Base-by-base conservation (phyloP, 2,113 vertebrate genomes). In the Hyaena hyaena region DNA sequence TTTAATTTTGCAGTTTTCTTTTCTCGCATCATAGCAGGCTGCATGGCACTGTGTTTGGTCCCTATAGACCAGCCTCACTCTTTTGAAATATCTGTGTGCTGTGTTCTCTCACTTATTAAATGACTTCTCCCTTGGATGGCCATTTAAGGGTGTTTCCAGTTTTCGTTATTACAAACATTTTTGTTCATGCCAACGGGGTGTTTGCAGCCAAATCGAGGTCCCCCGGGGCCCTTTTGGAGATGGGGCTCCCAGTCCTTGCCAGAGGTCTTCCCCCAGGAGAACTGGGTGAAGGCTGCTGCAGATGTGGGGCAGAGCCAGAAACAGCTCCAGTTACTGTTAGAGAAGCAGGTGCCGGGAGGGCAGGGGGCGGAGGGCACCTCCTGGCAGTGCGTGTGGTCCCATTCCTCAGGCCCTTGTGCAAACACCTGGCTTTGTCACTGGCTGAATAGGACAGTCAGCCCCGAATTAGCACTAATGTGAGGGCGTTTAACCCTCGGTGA, bases 381-480 rank as follows among this genome's bases (percentile, higher is more conserved):
- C 31, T n/a, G 79, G 68, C 96, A 1, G 65, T 3, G 92, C 65
- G 97, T 98, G 97, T 98, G 98, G 97, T 98, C 98, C 96, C 91
- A 73, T 96, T 94, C 97, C 97, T 97, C 90, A 6, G 94, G 96
- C 96, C 90, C 97, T 94, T 97, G 97, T 96, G 93, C 97, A 97
- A 98, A 98, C 97, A 98, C 48, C 69, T 0, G 68, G 95, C 97
- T 97, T 97, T 98, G 97, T 98, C 94, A 55, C 80, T 2, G 81
- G 68, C 95, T 98, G 94, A 98, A 97, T 97, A 53, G 97, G 96
- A 96, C 96, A 98, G 97, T 95, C 95, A 97, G 95, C 82, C 97
- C 97, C 94, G 96, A 98, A 98, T 98, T 97, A 98, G 93, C 94
- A 71, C 94, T 97, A 97, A 97, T 93, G 82, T 61, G 81, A 97